Evolutionary conservation across 2,113 vertebrate genomes (phyloP).

Genomic region (Cavia porcellus): DNA sequence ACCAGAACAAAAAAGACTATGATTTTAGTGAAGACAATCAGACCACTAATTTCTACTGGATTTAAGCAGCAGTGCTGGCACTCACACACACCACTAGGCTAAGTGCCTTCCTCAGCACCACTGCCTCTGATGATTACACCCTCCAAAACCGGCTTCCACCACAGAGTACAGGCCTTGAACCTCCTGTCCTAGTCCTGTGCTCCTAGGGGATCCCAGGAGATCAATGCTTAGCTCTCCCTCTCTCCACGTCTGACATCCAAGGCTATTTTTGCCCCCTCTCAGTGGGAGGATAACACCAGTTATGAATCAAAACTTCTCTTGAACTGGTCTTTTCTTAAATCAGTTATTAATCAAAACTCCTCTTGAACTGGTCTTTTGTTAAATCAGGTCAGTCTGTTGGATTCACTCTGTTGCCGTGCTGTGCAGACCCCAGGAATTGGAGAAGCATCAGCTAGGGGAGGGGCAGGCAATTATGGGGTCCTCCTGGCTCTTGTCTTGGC

Average conservation of each 20-base stretch:
- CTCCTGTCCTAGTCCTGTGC: not conserved
- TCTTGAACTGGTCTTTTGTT: not conserved
- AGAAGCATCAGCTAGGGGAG: not conserved
- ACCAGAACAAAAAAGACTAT: not conserved
- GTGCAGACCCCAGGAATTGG: not conserved
- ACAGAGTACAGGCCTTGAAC: not conserved
- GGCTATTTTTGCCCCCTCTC: not conserved
- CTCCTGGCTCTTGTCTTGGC: not conserved
- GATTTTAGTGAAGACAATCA: not conserved
- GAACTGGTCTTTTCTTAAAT: not conserved
- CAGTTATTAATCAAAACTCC: not conserved
- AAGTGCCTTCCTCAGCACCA: not conserved
- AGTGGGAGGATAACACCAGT: not conserved
- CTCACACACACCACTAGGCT: not conserved
- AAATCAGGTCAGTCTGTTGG: not conserved
- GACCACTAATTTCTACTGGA: not conserved
- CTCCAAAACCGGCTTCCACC: not conserved
- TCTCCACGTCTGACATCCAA: not conserved
- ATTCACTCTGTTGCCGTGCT: not conserved
- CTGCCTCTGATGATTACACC: not conserved
- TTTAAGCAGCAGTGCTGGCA: not conserved
- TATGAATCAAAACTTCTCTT: not conserved
- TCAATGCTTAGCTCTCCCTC: not conserved
- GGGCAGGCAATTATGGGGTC: not conserved
- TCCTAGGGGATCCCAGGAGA: not conserved